Conservation (phyloP, 2,113 vertebrate species). For the Potamarius usumacintae region DNA sequence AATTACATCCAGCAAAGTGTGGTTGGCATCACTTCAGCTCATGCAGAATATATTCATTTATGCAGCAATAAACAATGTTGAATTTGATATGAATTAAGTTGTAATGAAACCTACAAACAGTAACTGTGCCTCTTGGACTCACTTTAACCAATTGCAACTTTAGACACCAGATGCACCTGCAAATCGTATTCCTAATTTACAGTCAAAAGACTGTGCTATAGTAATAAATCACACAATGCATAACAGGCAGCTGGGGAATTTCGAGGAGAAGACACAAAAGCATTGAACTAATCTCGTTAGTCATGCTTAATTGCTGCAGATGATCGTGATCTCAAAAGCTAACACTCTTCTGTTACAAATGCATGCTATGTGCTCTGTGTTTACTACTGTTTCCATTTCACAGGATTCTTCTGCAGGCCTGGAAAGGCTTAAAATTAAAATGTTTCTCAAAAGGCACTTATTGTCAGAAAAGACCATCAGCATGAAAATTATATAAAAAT, state of each 20-base stretch:
- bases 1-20: background rate
- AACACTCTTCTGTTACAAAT: background rate
- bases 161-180: background rate
- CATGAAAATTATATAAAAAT: background rate
- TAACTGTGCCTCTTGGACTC: background rate
- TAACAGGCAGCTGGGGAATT: background rate
- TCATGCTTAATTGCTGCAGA: background rate
- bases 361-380: background rate
- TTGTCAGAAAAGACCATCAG: background rate
- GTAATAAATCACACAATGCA: background rate
- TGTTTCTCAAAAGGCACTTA: background rate
- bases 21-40: background rate
- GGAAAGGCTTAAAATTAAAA: background rate
- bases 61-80: background rate
- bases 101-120: background rate
- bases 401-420: background rate
- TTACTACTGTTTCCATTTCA: background rate
- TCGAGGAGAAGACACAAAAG: slow-evolving; percentile 5
- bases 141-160: background rate
- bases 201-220: background rate
- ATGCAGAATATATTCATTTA: background rate
- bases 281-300: slow-evolving; percentile 2
- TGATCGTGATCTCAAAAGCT: background rate
- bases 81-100: background rate
- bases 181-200: background rate